A percentile compares a stretch with the other conserved stretches of the same genome.
phyloP scores from a whole-genome alignment of 2,888 invertebrate species.

The Aphidoletes aphidimyza region DNA sequence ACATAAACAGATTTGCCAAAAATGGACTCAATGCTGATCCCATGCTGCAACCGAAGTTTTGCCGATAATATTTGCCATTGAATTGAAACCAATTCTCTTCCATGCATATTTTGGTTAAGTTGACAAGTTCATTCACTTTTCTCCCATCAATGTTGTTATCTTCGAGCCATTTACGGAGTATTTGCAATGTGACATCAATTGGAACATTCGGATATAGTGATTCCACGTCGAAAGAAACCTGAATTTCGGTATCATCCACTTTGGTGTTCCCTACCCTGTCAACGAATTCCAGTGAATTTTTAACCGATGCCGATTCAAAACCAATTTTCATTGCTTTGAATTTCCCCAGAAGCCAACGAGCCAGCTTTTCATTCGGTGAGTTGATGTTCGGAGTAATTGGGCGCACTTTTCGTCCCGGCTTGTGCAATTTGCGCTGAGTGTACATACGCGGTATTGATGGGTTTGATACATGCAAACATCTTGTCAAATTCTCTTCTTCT shows the following conservation, averaged over 20 bases:
- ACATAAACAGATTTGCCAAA: neutral
- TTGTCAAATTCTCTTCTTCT: neutral
- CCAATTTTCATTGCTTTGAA: neutral
- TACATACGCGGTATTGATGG: neutral
- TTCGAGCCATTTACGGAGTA: neutral
- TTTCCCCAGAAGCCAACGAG: neutral
- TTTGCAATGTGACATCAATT: neutral
- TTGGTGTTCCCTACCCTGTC: neutral
- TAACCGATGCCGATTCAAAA: neutral
- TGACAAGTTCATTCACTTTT: neutral
- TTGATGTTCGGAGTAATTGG: neutral
- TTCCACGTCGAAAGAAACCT: neutral
- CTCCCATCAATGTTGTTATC: too few relatives aligned
- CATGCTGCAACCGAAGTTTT: neutral
- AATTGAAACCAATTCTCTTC: neutral
- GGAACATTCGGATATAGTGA: neutral
- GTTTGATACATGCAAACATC: neutral
- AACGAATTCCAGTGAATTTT: neutral
- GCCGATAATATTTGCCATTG: neutral
- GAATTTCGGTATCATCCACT: neutral
- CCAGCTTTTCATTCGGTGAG: neutral
- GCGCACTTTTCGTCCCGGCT: neutral
- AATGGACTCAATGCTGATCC: slow-evolving; percentile 15
- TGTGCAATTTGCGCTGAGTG: neutral
- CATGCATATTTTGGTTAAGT: neutral